phyloP scores from a whole-genome alignment of 2,888 invertebrate species.

The Phyllotreta striolata region DNA sequence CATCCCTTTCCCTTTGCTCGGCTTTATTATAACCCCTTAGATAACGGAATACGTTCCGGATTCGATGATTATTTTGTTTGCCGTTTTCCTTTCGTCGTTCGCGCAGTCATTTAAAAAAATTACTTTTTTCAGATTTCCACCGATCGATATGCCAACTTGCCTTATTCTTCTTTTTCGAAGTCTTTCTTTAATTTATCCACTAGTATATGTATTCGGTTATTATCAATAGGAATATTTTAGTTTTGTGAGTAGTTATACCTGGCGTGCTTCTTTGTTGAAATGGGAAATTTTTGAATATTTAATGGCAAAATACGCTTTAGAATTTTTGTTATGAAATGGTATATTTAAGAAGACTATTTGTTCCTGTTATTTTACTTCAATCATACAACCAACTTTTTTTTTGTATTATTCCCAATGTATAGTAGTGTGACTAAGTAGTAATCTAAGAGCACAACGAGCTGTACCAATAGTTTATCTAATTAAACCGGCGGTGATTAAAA shows the following conservation, averaged over 20 bases:
- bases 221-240: too few species aligned
- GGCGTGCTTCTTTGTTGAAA: too few species aligned
- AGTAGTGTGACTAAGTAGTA: too few species aligned
- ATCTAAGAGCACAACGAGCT: too few species aligned
- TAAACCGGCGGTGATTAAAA: conserved; percentile 34
- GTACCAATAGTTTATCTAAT: conserved; percentile 29
- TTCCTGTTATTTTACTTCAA: background rate
- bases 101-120: conserved; percentile 18
- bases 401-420: too few species aligned
- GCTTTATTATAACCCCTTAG: conserved; percentile 18
- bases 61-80: conserved; percentile 23
- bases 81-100: conserved; percentile 11
- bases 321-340: too few species aligned
- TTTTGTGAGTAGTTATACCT: too few species aligned
- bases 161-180: background rate
- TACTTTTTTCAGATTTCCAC: conserved; percentile 13
- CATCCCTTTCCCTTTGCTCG: conserved; percentile 8
- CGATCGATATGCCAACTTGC: background rate
- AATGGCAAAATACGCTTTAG: too few species aligned
- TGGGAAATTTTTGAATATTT: too few species aligned
- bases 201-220: too few species aligned
- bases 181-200: background rate
- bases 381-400: background rate
- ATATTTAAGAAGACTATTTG: too few species aligned
- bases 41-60: conserved; percentile 14